Conservation (phyloP, 2,888 invertebrate species). For the Meteorus cinctellus region DNA sequence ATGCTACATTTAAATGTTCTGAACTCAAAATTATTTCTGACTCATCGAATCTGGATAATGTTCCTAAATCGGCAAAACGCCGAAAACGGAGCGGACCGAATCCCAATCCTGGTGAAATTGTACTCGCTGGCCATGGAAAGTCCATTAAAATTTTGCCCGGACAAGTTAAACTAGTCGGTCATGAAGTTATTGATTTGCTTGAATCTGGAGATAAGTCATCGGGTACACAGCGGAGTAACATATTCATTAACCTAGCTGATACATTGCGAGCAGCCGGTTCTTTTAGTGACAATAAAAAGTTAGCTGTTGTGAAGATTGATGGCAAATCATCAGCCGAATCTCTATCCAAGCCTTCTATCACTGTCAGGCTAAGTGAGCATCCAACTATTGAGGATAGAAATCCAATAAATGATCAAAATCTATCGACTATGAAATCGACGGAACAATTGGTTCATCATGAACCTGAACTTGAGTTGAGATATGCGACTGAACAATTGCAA, state of each 20-base stretch:
- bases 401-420: background rate
- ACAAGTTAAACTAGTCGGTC: background rate
- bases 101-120: background rate
- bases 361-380: constrained; percentile 28
- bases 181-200: constrained; percentile 25
- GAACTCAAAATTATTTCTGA: constrained; percentile 37
- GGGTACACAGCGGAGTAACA: background rate
- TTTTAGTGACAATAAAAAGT: constrained; percentile 22
- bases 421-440: background rate
- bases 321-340: constrained; percentile 15
- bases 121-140: background rate
- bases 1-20: constrained; percentile 54
- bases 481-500: constrained; percentile 42
- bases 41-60: background rate
- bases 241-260: constrained; percentile 5
- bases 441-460: constrained; percentile 43
- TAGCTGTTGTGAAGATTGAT: constrained; percentile 38
- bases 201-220: background rate
- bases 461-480: constrained; percentile 50
- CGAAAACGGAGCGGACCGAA: background rate
- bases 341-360: background rate
- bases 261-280: background rate
- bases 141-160: constrained; percentile 17
- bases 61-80: background rate
- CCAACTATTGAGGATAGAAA: background rate